These are phyloP conservation scores for Heliconius melpomene DNA, from an alignment of 1,140 invertebrate species.

Conservation along the genomic window DNA sequence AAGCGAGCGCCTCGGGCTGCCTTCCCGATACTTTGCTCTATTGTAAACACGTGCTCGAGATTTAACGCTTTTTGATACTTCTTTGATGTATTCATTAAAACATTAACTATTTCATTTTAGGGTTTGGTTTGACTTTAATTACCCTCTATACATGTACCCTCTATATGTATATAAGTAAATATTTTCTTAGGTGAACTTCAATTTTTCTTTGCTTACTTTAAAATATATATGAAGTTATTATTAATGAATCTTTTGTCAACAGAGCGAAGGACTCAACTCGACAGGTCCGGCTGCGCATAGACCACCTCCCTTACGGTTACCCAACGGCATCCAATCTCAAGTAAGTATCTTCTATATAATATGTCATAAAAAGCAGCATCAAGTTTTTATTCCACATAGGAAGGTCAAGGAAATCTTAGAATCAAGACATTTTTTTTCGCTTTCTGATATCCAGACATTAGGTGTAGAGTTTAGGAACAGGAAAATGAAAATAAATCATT, in stretches of 20 bases:
- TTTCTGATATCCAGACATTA: too few relatives aligned
- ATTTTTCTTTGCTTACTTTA: too few relatives aligned
- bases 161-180: too few relatives aligned
- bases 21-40: conserved; percentile 29
- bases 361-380: too few relatives aligned
- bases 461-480: too few relatives aligned
- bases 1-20: conserved; percentile 24
- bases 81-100: conserved; percentile 27
- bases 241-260: conserved; percentile 39
- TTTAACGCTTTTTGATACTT: conserved; percentile 25
- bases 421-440: too few relatives aligned
- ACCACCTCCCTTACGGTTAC: conserved; percentile 66
- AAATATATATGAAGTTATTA: not conserved
- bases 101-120: not conserved
- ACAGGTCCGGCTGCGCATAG: conserved; percentile 57
- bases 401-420: too few relatives aligned
- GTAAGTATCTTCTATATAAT: conserved; percentile 42
- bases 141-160: not conserved
- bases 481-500: too few relatives aligned
- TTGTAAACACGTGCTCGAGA: conserved; percentile 32
- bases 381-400: too few relatives aligned
- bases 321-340: conserved; percentile 67
- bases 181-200: not conserved
- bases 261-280: conserved; percentile 61
- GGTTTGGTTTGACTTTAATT: not conserved